Conservation (phyloP, 37 sponge, comb jelly and placozoan species). For the Aphrocallistes beatrix region DNA sequence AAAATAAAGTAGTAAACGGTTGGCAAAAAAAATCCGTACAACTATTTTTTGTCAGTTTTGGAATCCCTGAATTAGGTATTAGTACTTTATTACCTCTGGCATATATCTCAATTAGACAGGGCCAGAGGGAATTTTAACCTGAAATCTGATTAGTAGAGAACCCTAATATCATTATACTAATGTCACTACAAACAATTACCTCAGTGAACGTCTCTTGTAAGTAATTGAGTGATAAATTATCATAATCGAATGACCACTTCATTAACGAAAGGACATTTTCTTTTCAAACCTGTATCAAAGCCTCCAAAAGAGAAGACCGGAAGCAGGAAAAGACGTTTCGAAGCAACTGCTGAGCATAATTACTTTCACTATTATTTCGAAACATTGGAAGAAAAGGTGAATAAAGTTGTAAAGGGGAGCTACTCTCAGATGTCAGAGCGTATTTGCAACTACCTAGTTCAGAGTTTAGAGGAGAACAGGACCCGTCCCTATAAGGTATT, state of each 20-base stretch:
- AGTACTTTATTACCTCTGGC: no score
- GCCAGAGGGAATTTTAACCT: no score
- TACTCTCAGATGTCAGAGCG: constrained; percentile 4
- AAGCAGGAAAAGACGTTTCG: not conserved
- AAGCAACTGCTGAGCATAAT: not conserved
- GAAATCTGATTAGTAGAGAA: not conserved
- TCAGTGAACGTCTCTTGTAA: no score
- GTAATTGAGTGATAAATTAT: not conserved
- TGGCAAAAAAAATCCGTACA: no score
- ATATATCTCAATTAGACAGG: no score
- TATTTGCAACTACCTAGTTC: not conserved
- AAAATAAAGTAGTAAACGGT: no score
- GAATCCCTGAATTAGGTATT: no score
- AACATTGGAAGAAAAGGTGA: not conserved
- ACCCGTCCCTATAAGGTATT: not conserved
- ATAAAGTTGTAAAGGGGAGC: not conserved
- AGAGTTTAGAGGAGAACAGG: not conserved
- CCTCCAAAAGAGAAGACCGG: not conserved
- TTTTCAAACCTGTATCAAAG: not conserved
- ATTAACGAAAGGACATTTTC: not conserved
- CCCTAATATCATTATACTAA: not conserved
- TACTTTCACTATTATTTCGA: not conserved
- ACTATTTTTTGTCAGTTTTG: no score
- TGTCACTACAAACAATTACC: no score
- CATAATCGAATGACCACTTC: not conserved